Base-by-base conservation (phyloP, 2,888 invertebrate genomes). In the Caradrina clavipalpis region DNA sequence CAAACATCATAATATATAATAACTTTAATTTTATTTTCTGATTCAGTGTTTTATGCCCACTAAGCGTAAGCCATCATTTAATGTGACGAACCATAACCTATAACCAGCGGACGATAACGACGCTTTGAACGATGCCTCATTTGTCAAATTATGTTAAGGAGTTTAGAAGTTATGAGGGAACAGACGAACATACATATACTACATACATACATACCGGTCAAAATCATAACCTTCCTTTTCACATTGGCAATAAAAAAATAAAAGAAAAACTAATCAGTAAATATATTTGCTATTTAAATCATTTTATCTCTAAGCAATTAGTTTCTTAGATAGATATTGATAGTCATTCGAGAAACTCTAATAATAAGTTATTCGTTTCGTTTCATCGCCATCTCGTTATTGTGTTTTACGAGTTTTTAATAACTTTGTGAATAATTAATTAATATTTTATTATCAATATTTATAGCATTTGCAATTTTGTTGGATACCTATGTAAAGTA, bases 351-450 rank as follows among this genome's bases (percentile, higher is more conserved):
- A 57, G 47, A 75, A 80, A 75, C 26, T 67, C 11, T 45, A 75
- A 60, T 50, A 15, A 26, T 49, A 67, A 67, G 15, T 57, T 56
- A 35, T 39, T 47, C n/a, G 35, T 54, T 69, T n/a, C n/a, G n/a
- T n/a, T 76, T 61, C 76, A 62, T 69, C 76, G 47, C 76, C 19
- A n/a, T 54, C 19, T 68, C 1, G 45, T 61, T 21, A 59, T 21
- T 47, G 19, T 57, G 13, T 61, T 80, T 76, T 61, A 76, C 45
- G 60, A 61, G 53, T 47, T 58, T 68, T 54, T 58, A 68, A 80
- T 54, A 61, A 58, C 31, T 80, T 47, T 39, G 15, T 42, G 51
- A 45, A 47, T 49, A 39, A 11, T 22, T 55, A 22, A 50, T 0
- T 19, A 39, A 39, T 47, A 49, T 35, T 57, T 72, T 21, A 61